These are phyloP conservation scores for Aphis craccivora DNA, from an alignment of 1,140 invertebrate genomes.

Conservation along the genomic window DNA sequence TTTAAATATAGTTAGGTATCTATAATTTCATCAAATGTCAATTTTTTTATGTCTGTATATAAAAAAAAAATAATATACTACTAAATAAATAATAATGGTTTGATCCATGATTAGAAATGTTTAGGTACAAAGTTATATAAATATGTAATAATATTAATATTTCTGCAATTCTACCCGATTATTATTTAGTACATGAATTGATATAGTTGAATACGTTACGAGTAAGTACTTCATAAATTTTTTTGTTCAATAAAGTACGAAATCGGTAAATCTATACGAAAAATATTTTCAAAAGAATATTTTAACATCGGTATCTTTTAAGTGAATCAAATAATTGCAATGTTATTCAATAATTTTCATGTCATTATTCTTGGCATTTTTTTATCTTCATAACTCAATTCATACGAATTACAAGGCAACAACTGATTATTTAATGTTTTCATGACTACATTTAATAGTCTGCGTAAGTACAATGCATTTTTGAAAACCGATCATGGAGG, in stretches of 20 bases:
- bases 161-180: neutral
- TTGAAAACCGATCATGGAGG: neutral
- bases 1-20: no score
- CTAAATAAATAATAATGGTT: no score
- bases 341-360: neutral
- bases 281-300: neutral
- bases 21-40: no score
- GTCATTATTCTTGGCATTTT: neutral
- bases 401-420: neutral
- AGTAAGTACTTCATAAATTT: no score
- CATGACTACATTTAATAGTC: neutral
- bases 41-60: no score
- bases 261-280: neutral
- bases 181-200: neutral
- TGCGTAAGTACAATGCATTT: neutral
- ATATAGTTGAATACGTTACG: neutral
- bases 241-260: neutral
- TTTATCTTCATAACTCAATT: neutral
- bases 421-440: neutral
- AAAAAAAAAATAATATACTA: no score
- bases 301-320: neutral
- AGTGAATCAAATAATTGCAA: neutral
- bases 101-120: no score
- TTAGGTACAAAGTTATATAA: no score
- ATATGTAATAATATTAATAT: neutral